Conservation (phyloP, 2,113 vertebrate species). For the Archocentrus centrarchus region DNA sequence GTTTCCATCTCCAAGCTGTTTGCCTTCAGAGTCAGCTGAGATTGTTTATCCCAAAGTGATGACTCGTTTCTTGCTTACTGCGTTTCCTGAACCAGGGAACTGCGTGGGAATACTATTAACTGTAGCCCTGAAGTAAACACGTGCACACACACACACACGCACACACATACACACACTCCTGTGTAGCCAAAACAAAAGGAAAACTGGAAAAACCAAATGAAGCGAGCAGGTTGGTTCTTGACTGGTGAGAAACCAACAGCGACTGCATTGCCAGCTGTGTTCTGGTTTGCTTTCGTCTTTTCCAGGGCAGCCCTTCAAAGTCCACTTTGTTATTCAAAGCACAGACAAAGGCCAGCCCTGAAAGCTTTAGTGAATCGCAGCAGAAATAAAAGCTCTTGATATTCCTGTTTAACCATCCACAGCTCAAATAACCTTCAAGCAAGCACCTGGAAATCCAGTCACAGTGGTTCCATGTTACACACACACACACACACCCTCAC, state of each 20-base stretch:
- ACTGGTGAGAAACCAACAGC: conserved; percentile 8
- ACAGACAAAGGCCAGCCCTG: conserved; percentile 50
- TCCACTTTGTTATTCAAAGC: conserved; percentile 53
- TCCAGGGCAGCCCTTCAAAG: conserved; percentile 18
- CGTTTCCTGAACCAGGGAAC: conserved; percentile 8
- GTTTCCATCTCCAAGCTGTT: background rate
- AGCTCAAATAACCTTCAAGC: conserved; percentile 25
- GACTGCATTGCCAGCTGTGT: conserved; percentile 37
- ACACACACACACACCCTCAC: conserved; percentile 19
- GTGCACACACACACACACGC: conserved; percentile 5
- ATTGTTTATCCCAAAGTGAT: conserved; percentile 30
- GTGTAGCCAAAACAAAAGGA: conserved; percentile 60
- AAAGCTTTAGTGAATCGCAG: conserved; percentile 16
- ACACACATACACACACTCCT: background rate
- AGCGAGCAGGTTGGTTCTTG: conserved; percentile 52
- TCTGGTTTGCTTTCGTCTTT: background rate
- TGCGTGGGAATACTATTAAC: conserved; percentile 44
- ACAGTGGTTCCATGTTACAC: background rate
- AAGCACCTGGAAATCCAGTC: background rate
- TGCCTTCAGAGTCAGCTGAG: conserved; percentile 53
- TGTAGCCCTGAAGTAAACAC: background rate
- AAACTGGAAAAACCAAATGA: conserved; percentile 67
- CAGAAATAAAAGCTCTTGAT: conserved; percentile 22
- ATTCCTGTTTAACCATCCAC: conserved; percentile 37
- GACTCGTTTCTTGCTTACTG: conserved; percentile 16